Conservation (phyloP, 2,797 vertebrate genomes). For the Thaleichthys pacificus region DNA sequence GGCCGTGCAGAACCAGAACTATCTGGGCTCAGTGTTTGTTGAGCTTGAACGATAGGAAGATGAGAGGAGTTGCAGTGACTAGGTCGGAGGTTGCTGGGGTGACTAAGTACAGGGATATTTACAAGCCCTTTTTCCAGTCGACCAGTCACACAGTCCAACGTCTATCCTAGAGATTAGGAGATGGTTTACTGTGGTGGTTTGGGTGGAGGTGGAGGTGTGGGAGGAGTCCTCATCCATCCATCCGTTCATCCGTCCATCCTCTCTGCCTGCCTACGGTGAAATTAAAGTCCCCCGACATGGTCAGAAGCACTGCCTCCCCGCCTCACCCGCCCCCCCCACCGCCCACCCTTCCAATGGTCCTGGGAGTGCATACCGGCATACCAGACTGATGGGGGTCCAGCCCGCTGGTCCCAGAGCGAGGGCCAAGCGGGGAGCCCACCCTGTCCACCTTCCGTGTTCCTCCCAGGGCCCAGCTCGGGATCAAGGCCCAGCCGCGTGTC, state of each 20-base stretch:
- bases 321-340: background rate
- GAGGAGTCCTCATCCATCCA: background rate
- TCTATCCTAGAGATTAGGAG: background rate
- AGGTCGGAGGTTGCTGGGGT: constrained; percentile 21
- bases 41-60: constrained; percentile 50
- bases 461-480: constrained; percentile 65
- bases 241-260: constrained; percentile 21
- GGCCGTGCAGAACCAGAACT: constrained; percentile 37
- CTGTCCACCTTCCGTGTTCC: constrained; percentile 71
- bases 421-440: constrained; percentile 74
- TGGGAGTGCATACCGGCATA: constrained; percentile 71
- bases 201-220: constrained; percentile 25
- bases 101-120: too few species aligned
- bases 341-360: background rate
- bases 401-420: constrained; percentile 68
- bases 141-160: too few species aligned
- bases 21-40: constrained; percentile 24
- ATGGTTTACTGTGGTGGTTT: background rate
- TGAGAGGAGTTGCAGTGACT: constrained; percentile 29
- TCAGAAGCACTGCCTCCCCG: constrained; percentile 38
- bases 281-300: constrained; percentile 57
- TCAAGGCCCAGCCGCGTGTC: constrained; percentile 71
- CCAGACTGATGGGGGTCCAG: constrained; percentile 70
- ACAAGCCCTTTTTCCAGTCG: too few species aligned
- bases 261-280: constrained; percentile 15